Evolutionary conservation across 2,113 vertebrate genomes (phyloP), one percentile per base, ranked within the genome.

Genomic region (Siniperca knerii): DNA sequence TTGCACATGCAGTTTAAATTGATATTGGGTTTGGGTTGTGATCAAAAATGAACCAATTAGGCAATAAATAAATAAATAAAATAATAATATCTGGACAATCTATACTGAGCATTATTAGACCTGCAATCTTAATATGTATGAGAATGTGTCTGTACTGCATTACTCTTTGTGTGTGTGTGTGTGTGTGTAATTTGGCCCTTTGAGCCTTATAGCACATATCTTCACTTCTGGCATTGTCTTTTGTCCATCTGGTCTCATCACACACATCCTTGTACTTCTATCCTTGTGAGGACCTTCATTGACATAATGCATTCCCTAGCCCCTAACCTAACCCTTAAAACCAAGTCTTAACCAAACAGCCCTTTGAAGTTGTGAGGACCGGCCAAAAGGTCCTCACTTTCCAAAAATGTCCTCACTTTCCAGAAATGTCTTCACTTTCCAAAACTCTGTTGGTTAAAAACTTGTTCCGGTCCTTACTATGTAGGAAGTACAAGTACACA

Each of bases 221-320:
- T 75, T 80, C 40, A 42, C 58, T 48, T 79, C 48, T 82, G 89
- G n/a, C 85, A 61, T 82, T 46, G 64, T 64, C 57, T 74, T 0
- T 25, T 29, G 83, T 83, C 77, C 85, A 89, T 90, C 87, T 90
- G 91, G 61, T 79, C 66, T 68, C 78, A 64, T 74, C 35, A 37
- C 35, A 37, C 35, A 37, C 35, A 37, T 6, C 35, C 35, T 37
- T 37, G 35, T 37, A 37, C 35, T 37, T 37, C 4, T 37, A 37
- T 37, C 29, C 29, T 37, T 37, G 35, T 37, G 35, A 37, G 35
- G 35, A 37, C 35, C 35, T 2, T 37, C 35, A 37, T 6, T 37
- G 35, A 37, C 35, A 37, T 37, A 37, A 37, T 4, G 35, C 35
- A 37, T 37, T 37, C 35, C 35, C 35, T 4, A 37, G 35, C 35